Conservation (phyloP, 2,797 vertebrate species). For the Brotula barbata region DNA sequence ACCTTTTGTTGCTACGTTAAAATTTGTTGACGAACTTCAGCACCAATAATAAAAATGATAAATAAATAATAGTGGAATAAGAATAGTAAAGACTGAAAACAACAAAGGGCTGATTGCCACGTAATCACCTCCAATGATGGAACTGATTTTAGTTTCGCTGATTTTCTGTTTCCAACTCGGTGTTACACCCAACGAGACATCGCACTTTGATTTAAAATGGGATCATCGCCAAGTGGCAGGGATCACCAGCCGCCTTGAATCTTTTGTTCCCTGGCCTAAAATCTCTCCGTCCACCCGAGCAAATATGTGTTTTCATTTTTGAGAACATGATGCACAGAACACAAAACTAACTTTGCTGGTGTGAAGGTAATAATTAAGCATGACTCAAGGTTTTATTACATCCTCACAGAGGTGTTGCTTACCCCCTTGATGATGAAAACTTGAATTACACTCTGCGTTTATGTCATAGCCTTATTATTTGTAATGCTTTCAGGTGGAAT, state of each 20-base stretch:
- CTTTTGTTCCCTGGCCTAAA: neutral
- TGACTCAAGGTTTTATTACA: conserved; percentile 55
- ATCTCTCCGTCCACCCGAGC: conserved; percentile 4
- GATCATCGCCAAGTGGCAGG: too few relatives aligned
- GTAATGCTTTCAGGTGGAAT: conserved; percentile 10
- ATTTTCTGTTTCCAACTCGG: too few relatives aligned
- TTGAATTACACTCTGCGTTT: conserved; percentile 40
- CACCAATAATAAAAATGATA: too few relatives aligned
- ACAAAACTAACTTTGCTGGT: conserved; percentile 6
- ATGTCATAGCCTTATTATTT: conserved; percentile 20
- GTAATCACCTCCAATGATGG: too few relatives aligned
- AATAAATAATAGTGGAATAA: too few relatives aligned
- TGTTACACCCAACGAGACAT: too few relatives aligned
- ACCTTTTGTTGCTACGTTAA: too few relatives aligned
- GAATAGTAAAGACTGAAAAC: too few relatives aligned
- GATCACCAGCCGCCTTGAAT: neutral
- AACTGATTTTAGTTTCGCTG: too few relatives aligned
- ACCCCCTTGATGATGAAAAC: conserved; percentile 33
- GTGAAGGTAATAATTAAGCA: conserved; percentile 31
- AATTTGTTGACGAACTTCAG: too few relatives aligned
- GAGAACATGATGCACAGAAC: neutral
- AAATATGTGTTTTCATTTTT: conserved; percentile 23
- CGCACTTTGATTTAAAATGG: too few relatives aligned
- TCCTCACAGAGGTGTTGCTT: conserved; percentile 52
- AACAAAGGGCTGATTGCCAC: too few relatives aligned